Evolutionary conservation across 2,797 vertebrate genomes (phyloP), one percentile per base, ranked within the genome.

Genomic region (Sebastes wilsoni): DNA sequence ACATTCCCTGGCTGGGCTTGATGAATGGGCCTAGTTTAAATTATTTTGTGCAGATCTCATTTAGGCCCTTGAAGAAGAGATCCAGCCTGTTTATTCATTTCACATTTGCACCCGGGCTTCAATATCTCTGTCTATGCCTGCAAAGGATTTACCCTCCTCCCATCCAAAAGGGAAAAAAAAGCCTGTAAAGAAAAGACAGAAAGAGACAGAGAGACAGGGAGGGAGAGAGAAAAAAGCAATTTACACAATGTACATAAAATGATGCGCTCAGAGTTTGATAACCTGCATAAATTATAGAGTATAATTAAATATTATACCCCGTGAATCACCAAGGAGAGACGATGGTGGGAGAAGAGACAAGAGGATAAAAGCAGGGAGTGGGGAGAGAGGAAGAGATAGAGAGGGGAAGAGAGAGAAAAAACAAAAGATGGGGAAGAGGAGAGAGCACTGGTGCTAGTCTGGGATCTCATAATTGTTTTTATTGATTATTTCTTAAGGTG

Each of bases 161-260:
- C 90, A 83, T 87, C 82, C 88, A 86, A 87, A 69, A 91, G 83
- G 83, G 52, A 87, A 87, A 84, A 83, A 86, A 90, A 79, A 85
- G 46, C 61, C 60, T 81, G 85, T 86, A 82, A 89, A 91, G 80
- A 90, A 90, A 88, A 89, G 85, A 89, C 88, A 83, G 89, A 89
- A 85, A 87, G 77, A 85, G 82, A 92, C 58, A 82, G 80, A 85
- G 83, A 87, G 81, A 82, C 65, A 84, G 84, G 65, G 83, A 86
- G 87, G 67, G 81, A 81, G 79, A 80, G 84, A 79, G 86, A 88
- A 94, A 94, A 96, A 95, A 94, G 95, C 94, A 95, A 96, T 96
- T 95, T 96, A 95, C 95, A 95, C 95, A 96, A 96, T 96, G 95
- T 96, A 96, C 96, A 96, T 96, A 96, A 96, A 96, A 96, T 95